A percentile compares a stretch with the other conserved stretches of the same genome.
phyloP scores from a whole-genome alignment of 1,140 invertebrate genomes.

The Chlorops oryzae region DNA sequence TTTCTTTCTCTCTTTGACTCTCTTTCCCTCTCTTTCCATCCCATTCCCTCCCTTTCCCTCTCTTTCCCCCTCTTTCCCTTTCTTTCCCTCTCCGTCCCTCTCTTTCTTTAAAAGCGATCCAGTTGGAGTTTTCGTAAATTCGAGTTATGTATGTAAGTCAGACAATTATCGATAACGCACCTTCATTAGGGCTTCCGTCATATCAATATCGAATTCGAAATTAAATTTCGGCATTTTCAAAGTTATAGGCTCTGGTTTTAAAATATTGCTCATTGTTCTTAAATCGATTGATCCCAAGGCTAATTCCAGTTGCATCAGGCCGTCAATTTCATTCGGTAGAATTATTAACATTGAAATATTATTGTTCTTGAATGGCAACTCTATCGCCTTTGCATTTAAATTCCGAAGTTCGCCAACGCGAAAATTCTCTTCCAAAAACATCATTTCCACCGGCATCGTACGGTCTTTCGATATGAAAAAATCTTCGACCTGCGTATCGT shows the following conservation, averaged over 20 bases:
- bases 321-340: slow-evolving; percentile 27
- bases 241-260: slow-evolving; percentile 22
- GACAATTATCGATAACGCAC: no score
- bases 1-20: no score
- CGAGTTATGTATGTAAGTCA: no score
- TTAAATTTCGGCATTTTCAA: slow-evolving; percentile 31
- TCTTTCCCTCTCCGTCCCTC: no score
- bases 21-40: no score
- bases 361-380: slow-evolving; percentile 26
- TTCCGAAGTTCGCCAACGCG: slow-evolving; percentile 26
- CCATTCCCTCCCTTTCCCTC: no score
- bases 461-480: slow-evolving; percentile 16
- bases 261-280: slow-evolving; percentile 18
- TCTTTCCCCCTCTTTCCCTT: no score
- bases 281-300: slow-evolving; percentile 19
- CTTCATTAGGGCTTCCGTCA: slow-evolving; percentile 20
- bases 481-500: slow-evolving; percentile 21
- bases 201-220: slow-evolving; percentile 31
- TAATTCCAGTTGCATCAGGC: slow-evolving; percentile 21
- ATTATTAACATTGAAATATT: slow-evolving; percentile 27
- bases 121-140: no score
- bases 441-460: slow-evolving; percentile 27
- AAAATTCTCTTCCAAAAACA: slow-evolving; percentile 33
- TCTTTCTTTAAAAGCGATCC: no score
- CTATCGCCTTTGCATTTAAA: slow-evolving; percentile 27